These are phyloP conservation scores for Lepus americanus DNA, from an alignment of 2,113 vertebrate species.

Conservation along the genomic window DNA sequence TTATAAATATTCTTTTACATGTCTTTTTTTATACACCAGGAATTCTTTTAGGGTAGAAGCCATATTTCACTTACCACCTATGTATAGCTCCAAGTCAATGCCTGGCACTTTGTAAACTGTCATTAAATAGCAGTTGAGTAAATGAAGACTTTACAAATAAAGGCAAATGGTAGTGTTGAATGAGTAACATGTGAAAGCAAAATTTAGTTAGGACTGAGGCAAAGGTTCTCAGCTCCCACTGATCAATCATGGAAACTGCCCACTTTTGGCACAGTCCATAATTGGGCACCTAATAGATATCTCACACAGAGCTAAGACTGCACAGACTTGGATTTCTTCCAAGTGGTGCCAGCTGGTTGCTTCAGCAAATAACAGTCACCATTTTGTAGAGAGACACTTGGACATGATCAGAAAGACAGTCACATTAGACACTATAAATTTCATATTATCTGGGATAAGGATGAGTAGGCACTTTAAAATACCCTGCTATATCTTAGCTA, in stretches of 20 bases:
- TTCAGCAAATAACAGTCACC: slow-evolving; percentile 56
- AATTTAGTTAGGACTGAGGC: slow-evolving; percentile 35
- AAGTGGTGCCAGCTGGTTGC: slow-evolving; percentile 62
- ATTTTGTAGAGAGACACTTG: slow-evolving; percentile 61
- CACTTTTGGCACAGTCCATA: slow-evolving; percentile 45
- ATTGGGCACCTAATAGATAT: slow-evolving; percentile 57
- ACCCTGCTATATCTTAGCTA: background rate
- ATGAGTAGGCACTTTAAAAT: slow-evolving; percentile 12
- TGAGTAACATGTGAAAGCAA: background rate
- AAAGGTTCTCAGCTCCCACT: background rate
- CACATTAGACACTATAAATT: slow-evolving; percentile 18
- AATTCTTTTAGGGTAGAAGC: background rate
- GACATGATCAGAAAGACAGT: slow-evolving; percentile 9
- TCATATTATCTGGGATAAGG: slow-evolving; percentile 33
- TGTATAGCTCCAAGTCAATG: background rate
- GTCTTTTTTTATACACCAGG: background rate
- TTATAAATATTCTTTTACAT: background rate
- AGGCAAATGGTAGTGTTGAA: background rate
- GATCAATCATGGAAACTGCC: slow-evolving; percentile 30
- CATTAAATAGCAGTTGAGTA: background rate
- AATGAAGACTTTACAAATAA: background rate
- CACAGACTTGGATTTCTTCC: slow-evolving; percentile 59
- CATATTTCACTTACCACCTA: background rate
- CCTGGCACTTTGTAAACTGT: background rate
- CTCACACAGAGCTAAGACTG: slow-evolving; percentile 57